phyloP scores from a whole-genome alignment of 1,140 invertebrate species.

The Aphelenchoides fujianensis region DNA sequence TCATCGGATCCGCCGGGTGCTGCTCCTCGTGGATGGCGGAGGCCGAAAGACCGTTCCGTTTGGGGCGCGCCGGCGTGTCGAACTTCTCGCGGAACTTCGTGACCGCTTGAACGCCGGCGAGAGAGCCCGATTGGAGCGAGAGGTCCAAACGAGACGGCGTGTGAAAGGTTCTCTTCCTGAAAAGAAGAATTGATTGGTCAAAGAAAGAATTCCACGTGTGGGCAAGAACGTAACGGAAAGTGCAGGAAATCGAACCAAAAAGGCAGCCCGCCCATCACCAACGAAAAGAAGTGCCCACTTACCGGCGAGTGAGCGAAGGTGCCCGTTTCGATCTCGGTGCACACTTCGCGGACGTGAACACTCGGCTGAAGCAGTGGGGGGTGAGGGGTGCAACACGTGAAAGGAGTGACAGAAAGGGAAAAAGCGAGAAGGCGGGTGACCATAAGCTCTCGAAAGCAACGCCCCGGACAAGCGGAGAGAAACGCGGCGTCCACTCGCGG shows the following conservation, averaged over 20 bases:
- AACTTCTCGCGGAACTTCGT: slow-evolving; percentile 11
- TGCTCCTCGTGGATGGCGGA: neutral
- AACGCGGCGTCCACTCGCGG: neutral
- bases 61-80: neutral
- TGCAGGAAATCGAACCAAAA: no score
- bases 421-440: no score
- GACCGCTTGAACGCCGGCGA: slow-evolving; percentile 20
- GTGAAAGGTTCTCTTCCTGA: neutral
- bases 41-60: neutral
- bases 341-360: neutral
- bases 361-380: neutral
- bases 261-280: no score
- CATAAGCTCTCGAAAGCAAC: no score
- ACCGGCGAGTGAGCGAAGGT: neutral
- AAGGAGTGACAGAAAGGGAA: no score
- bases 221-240: no score
- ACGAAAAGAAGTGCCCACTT: neutral
- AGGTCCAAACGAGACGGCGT: neutral
- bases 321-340: neutral
- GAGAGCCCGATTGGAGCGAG: slow-evolving; percentile 6
- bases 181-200: neutral
- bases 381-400: no score
- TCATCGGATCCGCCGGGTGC: slow-evolving; percentile 20
- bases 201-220: neutral
- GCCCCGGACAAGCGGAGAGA: neutral